Conservation (phyloP, 2,113 vertebrate species). For the Garra rufa region DNA sequence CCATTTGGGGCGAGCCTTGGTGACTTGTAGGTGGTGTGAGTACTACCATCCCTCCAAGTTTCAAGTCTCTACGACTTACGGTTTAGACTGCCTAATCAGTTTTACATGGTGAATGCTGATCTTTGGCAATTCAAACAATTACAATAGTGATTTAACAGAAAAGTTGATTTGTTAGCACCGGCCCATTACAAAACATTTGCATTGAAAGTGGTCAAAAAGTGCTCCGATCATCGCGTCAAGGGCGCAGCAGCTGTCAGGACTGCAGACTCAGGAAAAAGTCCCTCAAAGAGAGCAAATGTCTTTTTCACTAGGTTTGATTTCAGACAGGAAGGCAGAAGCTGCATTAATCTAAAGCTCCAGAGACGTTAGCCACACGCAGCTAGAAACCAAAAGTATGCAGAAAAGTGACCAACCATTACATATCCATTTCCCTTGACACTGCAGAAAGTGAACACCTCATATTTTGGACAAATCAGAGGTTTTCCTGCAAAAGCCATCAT, state of each 20-base stretch:
- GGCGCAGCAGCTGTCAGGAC: conserved; percentile 11
- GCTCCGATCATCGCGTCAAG: background rate
- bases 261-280: conserved; percentile 29
- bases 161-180: background rate
- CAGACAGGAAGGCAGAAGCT: conserved; percentile 21
- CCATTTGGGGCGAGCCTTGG: too few relatives aligned
- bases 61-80: too few relatives aligned
- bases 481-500: background rate
- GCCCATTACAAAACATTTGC: background rate
- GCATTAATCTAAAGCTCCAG: conserved; percentile 17
- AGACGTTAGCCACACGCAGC: conserved; percentile 25
- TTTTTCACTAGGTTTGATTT: conserved; percentile 22
- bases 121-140: too few relatives aligned
- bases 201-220: background rate
- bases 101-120: too few relatives aligned
- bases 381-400: conserved; percentile 17
- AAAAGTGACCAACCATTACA: conserved; percentile 40
- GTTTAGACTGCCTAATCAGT: too few relatives aligned
- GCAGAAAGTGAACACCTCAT: conserved; percentile 15
- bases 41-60: too few relatives aligned
- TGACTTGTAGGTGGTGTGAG: too few relatives aligned
- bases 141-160: too few relatives aligned
- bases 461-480: conserved; percentile 3
- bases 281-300: background rate
- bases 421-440: conserved; percentile 24